phyloP scores from a whole-genome alignment of 1,140 invertebrate genomes.

The Cardiocondyla obscurior region DNA sequence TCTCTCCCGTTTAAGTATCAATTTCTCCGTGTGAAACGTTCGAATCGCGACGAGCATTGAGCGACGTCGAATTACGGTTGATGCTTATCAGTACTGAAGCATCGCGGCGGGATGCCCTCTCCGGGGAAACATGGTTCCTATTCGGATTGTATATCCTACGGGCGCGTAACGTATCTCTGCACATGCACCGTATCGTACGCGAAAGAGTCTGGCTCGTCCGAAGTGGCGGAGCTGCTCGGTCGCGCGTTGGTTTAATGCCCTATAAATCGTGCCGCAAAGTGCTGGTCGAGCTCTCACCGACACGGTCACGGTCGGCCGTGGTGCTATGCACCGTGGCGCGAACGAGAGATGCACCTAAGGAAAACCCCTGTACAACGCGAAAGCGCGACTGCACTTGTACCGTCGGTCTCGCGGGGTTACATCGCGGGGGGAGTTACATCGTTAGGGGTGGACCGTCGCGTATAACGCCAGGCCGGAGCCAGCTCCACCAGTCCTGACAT shows the following conservation, averaged over 20 bases:
- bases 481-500: conserved; percentile 3
- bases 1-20: not conserved
- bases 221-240: conserved; percentile 56
- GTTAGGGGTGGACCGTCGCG: not conserved
- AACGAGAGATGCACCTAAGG: conserved; percentile 9
- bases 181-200: not conserved
- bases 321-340: not conserved
- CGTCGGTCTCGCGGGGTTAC: not conserved
- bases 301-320: no score
- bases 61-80: conserved; percentile 38
- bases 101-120: not conserved
- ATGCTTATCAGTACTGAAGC: conserved; percentile 12
- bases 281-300: conserved; percentile 58
- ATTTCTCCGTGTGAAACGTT: not conserved
- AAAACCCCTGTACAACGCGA: conserved; percentile 49
- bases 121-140: conserved; percentile 1
- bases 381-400: not conserved
- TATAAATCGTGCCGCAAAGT: conserved; percentile 75
- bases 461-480: no score
- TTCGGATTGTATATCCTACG: conserved; percentile 5
- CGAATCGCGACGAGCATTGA: not conserved
- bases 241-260: conserved; percentile 75
- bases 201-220: conserved; percentile 56
- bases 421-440: no score
- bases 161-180: not conserved